These are phyloP conservation scores for Harpagifer antarcticus DNA, from an alignment of 2,797 vertebrate genomes.

Conservation along the genomic window DNA sequence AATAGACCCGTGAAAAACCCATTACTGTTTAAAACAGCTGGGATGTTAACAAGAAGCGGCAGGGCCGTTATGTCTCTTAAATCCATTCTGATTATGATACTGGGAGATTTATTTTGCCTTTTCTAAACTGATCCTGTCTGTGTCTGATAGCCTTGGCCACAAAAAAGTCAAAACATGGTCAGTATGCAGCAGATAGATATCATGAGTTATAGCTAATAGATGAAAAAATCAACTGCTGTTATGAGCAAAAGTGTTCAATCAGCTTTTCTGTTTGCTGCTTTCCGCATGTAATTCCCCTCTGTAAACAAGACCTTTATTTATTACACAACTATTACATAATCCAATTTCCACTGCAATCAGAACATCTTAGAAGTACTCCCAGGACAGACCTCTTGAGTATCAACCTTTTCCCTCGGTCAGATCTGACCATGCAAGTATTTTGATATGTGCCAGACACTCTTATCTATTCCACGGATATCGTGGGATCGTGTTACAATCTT, in stretches of 20 bases:
- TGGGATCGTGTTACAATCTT: conserved; percentile 70
- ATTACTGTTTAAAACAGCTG: conserved; percentile 30
- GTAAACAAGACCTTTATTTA: conserved; percentile 17
- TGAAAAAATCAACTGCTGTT: conserved; percentile 11
- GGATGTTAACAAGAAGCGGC: conserved; percentile 25
- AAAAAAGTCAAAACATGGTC: conserved; percentile 6
- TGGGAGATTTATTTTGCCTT: conserved; percentile 4
- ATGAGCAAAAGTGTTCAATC: not conserved
- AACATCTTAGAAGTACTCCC: conserved; percentile 37
- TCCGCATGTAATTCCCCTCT: conserved; percentile 2
- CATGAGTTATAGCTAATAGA: not conserved
- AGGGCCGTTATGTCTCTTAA: conserved; percentile 8
- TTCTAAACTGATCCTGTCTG: not conserved
- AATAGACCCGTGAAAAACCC: conserved; percentile 24
- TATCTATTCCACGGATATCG: conserved; percentile 62
- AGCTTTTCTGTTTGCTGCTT: conserved; percentile 12
- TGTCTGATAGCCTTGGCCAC: not conserved
- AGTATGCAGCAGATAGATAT: not conserved
- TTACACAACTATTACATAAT: conserved; percentile 36
- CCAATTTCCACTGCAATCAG: conserved; percentile 41
- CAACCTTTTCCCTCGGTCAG: conserved; percentile 55
- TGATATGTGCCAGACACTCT: conserved; percentile 46
- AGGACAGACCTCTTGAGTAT: conserved; percentile 28
- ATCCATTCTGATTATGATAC: conserved; percentile 9
- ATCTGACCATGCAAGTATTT: conserved; percentile 45